Evolutionary conservation across 2,888 invertebrate species (phyloP).

Genomic region (Tribolium freemani): DNA sequence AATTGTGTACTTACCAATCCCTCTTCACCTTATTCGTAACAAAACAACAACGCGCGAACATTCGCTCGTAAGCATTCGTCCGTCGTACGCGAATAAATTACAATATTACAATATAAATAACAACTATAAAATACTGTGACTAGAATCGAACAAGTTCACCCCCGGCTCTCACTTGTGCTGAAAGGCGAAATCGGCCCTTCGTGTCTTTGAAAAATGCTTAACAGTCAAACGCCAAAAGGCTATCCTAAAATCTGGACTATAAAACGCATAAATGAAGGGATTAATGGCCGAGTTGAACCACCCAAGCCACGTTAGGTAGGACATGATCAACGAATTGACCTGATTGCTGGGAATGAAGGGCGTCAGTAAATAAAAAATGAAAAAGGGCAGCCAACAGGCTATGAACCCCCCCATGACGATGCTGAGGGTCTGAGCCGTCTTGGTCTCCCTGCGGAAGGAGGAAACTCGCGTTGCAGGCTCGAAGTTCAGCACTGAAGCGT

Average conservation of each 20-base stretch:
- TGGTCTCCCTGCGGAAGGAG: slow-evolving; percentile 83
- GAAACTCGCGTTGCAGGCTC: slow-evolving; percentile 73
- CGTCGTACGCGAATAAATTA: slow-evolving; percentile 25
- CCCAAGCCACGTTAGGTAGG: slow-evolving; percentile 87
- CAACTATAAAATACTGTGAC: slow-evolving; percentile 41
- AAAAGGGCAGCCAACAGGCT: slow-evolving; percentile 91
- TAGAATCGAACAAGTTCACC: slow-evolving; percentile 31
- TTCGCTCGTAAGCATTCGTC: not conserved
- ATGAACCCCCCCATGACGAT: slow-evolving; percentile 91
- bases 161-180: slow-evolving; percentile 61
- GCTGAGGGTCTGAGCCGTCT: slow-evolving; percentile 89
- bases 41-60: not conserved
- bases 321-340: slow-evolving; percentile 73
- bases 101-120: slow-evolving; percentile 33
- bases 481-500: slow-evolving; percentile 71
- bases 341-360: slow-evolving; percentile 81
- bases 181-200: slow-evolving; percentile 62
- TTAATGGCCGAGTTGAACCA: slow-evolving; percentile 94
- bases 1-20: not conserved
- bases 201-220: slow-evolving; percentile 73
- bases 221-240: slow-evolving; percentile 89
- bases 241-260: slow-evolving; percentile 87
- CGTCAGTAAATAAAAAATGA: slow-evolving; percentile 84
- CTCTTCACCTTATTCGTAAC: slow-evolving; percentile 18
- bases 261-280: slow-evolving; percentile 92